Conservation (phyloP, 2,888 invertebrate genomes). For the Oscheius sp. region DNA sequence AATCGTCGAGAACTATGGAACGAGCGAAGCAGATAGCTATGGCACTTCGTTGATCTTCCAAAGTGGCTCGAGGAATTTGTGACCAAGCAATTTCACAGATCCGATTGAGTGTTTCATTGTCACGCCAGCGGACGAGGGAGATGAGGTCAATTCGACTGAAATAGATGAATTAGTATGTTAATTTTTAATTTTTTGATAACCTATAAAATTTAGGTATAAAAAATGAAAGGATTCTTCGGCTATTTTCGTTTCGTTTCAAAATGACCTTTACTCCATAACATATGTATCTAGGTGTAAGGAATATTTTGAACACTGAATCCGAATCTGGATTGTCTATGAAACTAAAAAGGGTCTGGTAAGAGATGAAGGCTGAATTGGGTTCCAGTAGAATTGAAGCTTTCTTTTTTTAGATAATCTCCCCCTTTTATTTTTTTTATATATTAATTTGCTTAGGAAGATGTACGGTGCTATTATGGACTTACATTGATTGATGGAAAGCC, state of each 20-base stretch:
- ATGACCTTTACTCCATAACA: too few relatives aligned
- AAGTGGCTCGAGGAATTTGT: constrained; percentile 31
- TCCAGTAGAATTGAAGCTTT: neutral
- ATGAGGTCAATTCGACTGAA: constrained; percentile 41
- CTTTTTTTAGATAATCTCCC: neutral
- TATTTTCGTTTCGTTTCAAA: too few relatives aligned
- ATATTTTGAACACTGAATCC: too few relatives aligned
- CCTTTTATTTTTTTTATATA: neutral
- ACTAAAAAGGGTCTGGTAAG: too few relatives aligned
- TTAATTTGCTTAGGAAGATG: neutral
- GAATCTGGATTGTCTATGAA: too few relatives aligned
- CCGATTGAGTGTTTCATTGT: constrained; percentile 36
- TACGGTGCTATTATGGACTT: neutral
- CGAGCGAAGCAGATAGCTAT: constrained; percentile 22
- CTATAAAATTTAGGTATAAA: too few relatives aligned
- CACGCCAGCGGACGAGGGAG: constrained; percentile 34
- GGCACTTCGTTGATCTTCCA: constrained; percentile 29
- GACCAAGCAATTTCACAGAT: constrained; percentile 37
- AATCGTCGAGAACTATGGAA: neutral
- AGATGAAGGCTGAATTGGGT: neutral
- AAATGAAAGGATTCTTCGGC: too few relatives aligned
- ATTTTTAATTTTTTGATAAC: too few relatives aligned
- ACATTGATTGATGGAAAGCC: constrained; percentile 25
- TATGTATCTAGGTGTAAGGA: too few relatives aligned
- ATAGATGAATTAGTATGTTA: too few relatives aligned